Evolutionary conservation across 1,140 invertebrate genomes (phyloP).

Genomic region (Zaprionus lachaisei): DNA sequence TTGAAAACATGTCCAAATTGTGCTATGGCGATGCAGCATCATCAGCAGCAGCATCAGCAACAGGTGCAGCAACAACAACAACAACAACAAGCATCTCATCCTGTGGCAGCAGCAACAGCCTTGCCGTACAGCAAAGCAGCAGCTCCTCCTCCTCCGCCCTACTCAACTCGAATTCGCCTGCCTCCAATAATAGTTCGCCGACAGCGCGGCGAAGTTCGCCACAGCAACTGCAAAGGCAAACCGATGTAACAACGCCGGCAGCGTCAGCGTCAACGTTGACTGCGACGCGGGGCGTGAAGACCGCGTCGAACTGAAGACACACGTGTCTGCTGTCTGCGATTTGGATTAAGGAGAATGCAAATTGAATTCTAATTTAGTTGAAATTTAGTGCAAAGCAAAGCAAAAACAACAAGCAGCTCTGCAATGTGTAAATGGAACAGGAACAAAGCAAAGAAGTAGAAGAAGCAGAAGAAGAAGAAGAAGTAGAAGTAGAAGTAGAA

Average conservation of each 20-base stretch:
- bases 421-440: neutral
- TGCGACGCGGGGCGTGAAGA: constrained; percentile 58
- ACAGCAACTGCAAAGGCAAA: constrained; percentile 28
- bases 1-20: constrained; percentile 93
- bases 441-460: neutral
- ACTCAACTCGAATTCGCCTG: constrained; percentile 55
- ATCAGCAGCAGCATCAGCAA: constrained; percentile 19
- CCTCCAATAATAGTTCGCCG: constrained; percentile 58
- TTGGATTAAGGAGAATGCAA: constrained; percentile 51
- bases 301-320: constrained; percentile 62
- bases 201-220: constrained; percentile 60
- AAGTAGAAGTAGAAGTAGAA: constrained; percentile 19
- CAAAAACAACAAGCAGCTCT: constrained; percentile 17
- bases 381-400: constrained; percentile 74
- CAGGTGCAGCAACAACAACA: constrained; percentile 28
- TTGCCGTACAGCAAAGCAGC: constrained; percentile 31
- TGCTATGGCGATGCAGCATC: constrained; percentile 83
- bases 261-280: constrained; percentile 16
- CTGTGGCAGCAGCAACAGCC: constrained; percentile 64
- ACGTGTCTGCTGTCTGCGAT: constrained; percentile 29
- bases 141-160: neutral
- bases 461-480: neutral
- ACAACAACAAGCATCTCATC: constrained; percentile 31
- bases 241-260: constrained; percentile 26
- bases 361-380: constrained; percentile 78